Evolutionary conservation across 2,113 vertebrate genomes (phyloP), one percentile per base, ranked within the genome.

Genomic region (Emydocephalus ijimae): DNA sequence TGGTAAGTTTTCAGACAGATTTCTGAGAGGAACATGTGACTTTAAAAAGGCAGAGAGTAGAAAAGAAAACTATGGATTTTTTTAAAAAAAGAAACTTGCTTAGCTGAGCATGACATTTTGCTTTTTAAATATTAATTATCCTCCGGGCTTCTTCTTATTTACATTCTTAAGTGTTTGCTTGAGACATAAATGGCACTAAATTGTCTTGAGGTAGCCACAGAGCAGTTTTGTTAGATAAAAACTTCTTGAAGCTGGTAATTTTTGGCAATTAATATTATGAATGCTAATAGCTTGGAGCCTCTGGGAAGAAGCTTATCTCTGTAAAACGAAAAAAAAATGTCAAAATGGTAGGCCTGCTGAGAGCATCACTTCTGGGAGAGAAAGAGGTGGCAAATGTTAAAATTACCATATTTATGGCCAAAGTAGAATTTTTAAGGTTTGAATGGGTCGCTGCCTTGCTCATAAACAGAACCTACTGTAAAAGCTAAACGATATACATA

Each of bases 391-490:
- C 97, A 99, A 98, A 98, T 98, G 98, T 98, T 98, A 98, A 98
- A 98, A 99, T 98, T 98, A 98, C 93, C 98, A 98, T 99, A 98
- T 98, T 98, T 98, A 97, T 97, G 93, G 94, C 95, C 93, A 95
- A 11, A 91, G 87, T 92, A 93, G 93, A 95, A 95, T 95, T 96
- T 93, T 87, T 50, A 96, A 95, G 34, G 87, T 87, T 92, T 93
- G 64, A 95, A 92, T 74, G 43, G 92, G 57, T 50, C 93, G 43
- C 89, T 96, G 26, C 95, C 95, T 54, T 93, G n/a, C 89, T 96
- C 39, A 96, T 95, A 97, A 96, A 95, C 93, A 95, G 57, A 29
- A 26, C 94, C 96, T 95, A 94, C 86, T 94, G 4, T 95, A 87
- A 96, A 74, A 95, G 91, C 26, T 95, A 93, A 94, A 87, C 91